Base-by-base conservation (phyloP, 2,888 invertebrate species). In the Theretra japonica region DNA sequence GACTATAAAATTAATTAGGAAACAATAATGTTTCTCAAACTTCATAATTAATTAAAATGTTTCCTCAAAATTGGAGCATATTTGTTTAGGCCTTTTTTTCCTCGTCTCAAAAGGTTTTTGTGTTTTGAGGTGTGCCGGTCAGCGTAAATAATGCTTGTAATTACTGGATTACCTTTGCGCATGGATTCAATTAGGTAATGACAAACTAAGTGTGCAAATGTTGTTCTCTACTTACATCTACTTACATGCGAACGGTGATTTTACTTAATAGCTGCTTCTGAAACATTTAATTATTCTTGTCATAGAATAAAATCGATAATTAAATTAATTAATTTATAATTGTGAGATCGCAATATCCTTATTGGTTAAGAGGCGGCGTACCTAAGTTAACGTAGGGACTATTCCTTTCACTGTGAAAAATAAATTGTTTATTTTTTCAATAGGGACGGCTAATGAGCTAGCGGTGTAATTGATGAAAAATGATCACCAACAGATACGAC, bases 21-120 rank as follows among this genome's bases (percentile, higher is more conserved):
- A 76, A 73, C 74, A 73, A 73, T 70, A 68, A 72, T 60, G 84
- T 68, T 84, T 85, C 84, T 83, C 84, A 85, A 85, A 83, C 77
- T 83, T 70, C 8, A 23, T 23, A 33, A 53, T 30, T 21, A 69
- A 30, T 57, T 41, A 41, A 19, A 19, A 23, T 1, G 21, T 5
- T 41, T 19, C 8, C 30, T n/a, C 8, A 11, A 41, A 53, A 62
- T n/a, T 69, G 28, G 68, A 50, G 68, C 50, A 53, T 68, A n/a
- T 4, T 50, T 30, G 15, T 2, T 21, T 53, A 11, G 15, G 25
- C 1, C 7, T 28, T 6, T 25, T 25, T 50, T 65, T 23, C 15
- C 1, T 30, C 4, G 28, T 7, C 15, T 11, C n/a, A 56, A 30
- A 21, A 57, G 30, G 11, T 6, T 17, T 21, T 1, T 33, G 21